Evolutionary conservation across 2,888 invertebrate genomes (phyloP).

Genomic region (Alloscopus bannaensis): DNA sequence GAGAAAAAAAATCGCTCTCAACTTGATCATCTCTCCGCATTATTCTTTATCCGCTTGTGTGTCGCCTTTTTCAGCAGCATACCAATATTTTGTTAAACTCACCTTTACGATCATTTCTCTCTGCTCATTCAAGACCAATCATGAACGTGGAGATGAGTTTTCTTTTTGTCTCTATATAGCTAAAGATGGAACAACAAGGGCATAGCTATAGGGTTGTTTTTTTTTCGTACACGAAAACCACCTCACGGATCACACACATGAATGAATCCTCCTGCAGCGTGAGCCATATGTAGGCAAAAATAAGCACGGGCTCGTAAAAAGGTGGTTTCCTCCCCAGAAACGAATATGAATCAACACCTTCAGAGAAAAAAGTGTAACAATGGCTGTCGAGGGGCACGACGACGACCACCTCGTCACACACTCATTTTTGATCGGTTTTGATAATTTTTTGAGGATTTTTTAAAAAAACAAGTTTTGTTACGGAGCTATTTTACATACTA

Average conservation of each 20-base stretch:
- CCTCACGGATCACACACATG: constrained; percentile 64
- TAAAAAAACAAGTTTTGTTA: not conserved
- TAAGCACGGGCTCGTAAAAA: constrained; percentile 57
- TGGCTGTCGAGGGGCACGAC: no score
- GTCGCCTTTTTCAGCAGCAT: constrained; percentile 44
- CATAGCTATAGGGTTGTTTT: no score
- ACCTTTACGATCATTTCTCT: not conserved
- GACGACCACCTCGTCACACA: constrained; percentile 27
- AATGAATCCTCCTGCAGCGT: no score
- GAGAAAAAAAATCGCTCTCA: no score
- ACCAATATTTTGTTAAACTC: constrained; percentile 1
- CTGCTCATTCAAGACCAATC: no score
- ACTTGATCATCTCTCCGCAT: no score
- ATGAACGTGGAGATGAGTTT: no score
- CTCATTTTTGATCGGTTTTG: constrained; percentile 30
- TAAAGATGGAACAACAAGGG: no score
- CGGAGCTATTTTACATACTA: not conserved
- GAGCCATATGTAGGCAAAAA: constrained; percentile 25
- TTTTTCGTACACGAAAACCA: no score
- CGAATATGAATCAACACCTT: constrained; percentile 49
- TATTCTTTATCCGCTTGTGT: no score
- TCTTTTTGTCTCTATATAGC: no score
- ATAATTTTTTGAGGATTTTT: not conserved
- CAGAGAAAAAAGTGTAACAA: constrained; percentile 34
- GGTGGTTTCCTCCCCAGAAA: constrained; percentile 47